Percentiles rank a stretch among this genome's conserved stretches.
Evolutionary conservation across 2,888 invertebrate genomes (phyloP).

Genomic region (Odontomyia ornata): DNA sequence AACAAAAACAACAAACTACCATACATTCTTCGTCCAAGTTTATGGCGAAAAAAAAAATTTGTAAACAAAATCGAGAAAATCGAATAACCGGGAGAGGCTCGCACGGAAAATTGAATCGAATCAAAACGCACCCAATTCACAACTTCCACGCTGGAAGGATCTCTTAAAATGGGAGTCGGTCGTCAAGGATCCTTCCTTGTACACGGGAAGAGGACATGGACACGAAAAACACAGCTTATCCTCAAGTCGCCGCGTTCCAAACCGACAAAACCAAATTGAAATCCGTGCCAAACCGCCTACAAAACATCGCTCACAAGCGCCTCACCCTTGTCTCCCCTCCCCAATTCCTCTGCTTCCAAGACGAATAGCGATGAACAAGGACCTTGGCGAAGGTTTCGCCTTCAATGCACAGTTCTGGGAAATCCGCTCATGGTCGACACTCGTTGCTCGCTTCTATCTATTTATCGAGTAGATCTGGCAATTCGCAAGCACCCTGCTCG

Average conservation of each 20-base stretch:
- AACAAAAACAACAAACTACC: slow-evolving; percentile 42
- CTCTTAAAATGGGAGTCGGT: slow-evolving; percentile 45
- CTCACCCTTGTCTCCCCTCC: neutral
- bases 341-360: neutral
- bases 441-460: slow-evolving; percentile 4
- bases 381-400: slow-evolving; percentile 37
- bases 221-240: slow-evolving; percentile 42
- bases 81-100: slow-evolving; percentile 38
- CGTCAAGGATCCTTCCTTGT: slow-evolving; percentile 40
- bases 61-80: slow-evolving; percentile 41
- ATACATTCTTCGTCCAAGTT: slow-evolving; percentile 32
- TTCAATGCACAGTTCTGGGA: slow-evolving; percentile 40
- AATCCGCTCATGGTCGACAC: slow-evolving; percentile 43
- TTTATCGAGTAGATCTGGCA: slow-evolving; percentile 28
- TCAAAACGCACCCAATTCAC: slow-evolving; percentile 47
- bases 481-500: slow-evolving; percentile 3
- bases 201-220: slow-evolving; percentile 37
- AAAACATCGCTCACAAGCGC: slow-evolving; percentile 26
- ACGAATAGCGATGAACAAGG: slow-evolving; percentile 27
- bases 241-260: slow-evolving; percentile 34
- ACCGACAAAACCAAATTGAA: slow-evolving; percentile 37
- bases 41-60: slow-evolving; percentile 36
- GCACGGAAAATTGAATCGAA: slow-evolving; percentile 30
- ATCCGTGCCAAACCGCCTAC: slow-evolving; percentile 38
- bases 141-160: slow-evolving; percentile 49